These are phyloP conservation scores for Chrysochloris asiatica DNA, from an alignment of 2,113 vertebrate genomes.

Conservation along the genomic window DNA sequence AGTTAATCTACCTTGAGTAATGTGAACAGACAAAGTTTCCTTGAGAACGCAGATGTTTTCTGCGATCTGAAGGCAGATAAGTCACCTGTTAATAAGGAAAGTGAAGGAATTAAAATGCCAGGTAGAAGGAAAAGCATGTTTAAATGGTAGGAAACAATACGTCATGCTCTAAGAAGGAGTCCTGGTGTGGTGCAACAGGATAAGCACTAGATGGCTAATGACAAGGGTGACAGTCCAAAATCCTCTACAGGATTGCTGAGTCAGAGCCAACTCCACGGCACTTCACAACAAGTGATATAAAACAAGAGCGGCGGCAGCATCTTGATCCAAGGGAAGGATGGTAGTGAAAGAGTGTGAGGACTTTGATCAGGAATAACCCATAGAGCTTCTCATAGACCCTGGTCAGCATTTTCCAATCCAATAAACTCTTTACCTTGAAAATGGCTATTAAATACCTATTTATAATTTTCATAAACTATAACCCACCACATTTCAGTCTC, in stretches of 20 bases:
- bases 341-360: too few species aligned
- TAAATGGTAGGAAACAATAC: neutral
- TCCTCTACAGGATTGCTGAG: too few species aligned
- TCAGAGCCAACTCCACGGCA: too few species aligned
- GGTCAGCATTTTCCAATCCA: neutral
- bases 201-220: too few species aligned
- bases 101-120: neutral
- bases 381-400: neutral
- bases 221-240: too few species aligned
- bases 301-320: neutral
- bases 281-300: neutral
- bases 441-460: neutral
- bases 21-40: neutral
- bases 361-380: neutral
- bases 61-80: neutral
- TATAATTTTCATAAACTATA: neutral
- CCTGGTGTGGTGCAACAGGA: too few species aligned
- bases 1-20: neutral
- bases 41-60: neutral
- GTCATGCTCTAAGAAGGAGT: neutral
- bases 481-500: neutral
- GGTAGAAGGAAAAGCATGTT: neutral
- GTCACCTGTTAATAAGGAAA: neutral
- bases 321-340: neutral
- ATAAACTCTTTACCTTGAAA: neutral